Base-by-base conservation (phyloP, 2,113 vertebrate genomes). In the Seriola aureovittata region DNA sequence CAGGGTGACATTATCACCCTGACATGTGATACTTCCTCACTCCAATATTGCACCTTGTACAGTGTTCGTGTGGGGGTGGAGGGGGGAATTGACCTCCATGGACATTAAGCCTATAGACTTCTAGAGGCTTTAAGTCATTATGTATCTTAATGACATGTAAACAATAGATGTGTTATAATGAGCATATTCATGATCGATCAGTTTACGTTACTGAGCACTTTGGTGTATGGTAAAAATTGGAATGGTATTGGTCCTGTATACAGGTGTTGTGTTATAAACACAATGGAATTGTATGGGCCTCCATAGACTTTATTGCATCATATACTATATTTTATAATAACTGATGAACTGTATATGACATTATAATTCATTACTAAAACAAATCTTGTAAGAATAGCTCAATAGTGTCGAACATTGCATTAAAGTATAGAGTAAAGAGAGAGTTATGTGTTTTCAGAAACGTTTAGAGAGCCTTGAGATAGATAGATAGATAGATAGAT, bases 1-100 rank as follows among this genome's bases (percentile, higher is more conserved):
- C 60, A 69, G 69, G 69, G 82, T 83, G 80, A 85, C 63, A 83
- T 79, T 52, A 79, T 84, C 66, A 89, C 48, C 29, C 48, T 16
- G 73, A 83, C 54, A 78, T 76, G 69, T 82, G 73, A 89, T 85
- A 81, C 71, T 80, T 82, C 62, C 82, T 82, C 54, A 21, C 42
- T 78, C 46, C 48, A 40, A 9, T 16, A 58, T 13, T 69, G 60
- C 14, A 64, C 14, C 10, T 72, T 8, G 40, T 42, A 67, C 9
- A 29, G 60, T 42, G 62, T 48, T 40, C 50, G 9, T 9, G 12
- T 25, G 10, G 32, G 40, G 38, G 52, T 40, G 5, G 5, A 4
- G 46, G 46, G 5, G 14, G 5, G 13, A 17, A 48, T 48, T 4
- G 14, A 48, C 46, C 46, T 16, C 46, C 13, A 12, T 13, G 12